These are phyloP conservation scores for Gorsachius goisagi DNA, from an alignment of 2,113 vertebrate genomes.

Conservation along the genomic window DNA sequence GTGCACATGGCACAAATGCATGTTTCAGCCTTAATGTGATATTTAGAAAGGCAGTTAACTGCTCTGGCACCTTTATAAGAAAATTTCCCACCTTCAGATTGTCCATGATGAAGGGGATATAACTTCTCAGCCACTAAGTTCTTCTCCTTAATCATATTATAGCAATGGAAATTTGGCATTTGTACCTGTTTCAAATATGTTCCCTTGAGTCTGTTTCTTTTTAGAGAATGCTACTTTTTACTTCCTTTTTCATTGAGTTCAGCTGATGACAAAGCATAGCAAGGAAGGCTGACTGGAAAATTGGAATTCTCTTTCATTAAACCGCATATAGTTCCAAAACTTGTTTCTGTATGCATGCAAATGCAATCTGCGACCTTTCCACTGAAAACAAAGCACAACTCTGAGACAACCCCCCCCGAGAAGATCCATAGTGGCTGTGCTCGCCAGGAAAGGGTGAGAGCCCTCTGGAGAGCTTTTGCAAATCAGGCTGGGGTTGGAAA, in stretches of 20 bases:
- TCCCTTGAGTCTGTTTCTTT: slow-evolving; percentile 28
- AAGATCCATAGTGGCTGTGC: background rate
- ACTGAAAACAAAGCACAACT: background rate
- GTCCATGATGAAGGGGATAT: background rate
- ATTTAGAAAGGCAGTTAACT: background rate
- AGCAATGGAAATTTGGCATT: slow-evolving; percentile 35
- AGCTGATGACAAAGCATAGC: background rate
- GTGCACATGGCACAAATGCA: background rate
- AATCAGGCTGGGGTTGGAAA: background rate
- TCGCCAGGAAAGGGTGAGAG: background rate
- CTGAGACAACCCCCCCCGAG: background rate
- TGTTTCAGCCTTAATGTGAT: background rate
- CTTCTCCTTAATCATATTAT: background rate
- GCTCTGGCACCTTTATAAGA: background rate
- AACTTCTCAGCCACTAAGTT: background rate
- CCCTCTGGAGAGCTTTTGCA: background rate
- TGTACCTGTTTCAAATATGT: background rate
- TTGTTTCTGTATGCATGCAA: background rate
- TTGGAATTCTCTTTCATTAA: background rate
- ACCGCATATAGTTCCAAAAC: background rate
- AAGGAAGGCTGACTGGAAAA: slow-evolving; percentile 30
- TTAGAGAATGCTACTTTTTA: background rate
- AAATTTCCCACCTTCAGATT: background rate
- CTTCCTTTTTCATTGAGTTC: background rate
- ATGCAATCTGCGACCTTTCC: background rate